phyloP scores from a whole-genome alignment of 2,888 invertebrate species.

The Tiliacea citrago region DNA sequence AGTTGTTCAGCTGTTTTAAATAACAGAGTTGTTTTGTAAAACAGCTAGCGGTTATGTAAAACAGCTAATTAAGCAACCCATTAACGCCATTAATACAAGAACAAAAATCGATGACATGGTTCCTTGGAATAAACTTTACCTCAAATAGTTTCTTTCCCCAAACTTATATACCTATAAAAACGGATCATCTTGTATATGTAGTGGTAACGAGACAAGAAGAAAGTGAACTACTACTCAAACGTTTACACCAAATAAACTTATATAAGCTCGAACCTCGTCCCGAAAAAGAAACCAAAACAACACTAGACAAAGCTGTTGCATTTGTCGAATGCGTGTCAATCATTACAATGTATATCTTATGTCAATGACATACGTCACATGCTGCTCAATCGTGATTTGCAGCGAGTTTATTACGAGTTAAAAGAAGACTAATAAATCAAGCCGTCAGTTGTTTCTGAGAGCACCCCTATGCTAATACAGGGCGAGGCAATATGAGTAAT shows the following conservation, averaged over 20 bases:
- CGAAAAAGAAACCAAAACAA: neutral
- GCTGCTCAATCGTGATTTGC: neutral
- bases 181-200: neutral
- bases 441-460: constrained; percentile 34
- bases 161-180: neutral
- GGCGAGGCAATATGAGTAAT: constrained; percentile 58
- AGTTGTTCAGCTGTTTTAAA: too few relatives aligned
- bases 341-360: too few relatives aligned
- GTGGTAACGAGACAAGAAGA: neutral
- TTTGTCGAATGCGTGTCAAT: neutral
- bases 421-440: constrained; percentile 38
- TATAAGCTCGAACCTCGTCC: neutral
- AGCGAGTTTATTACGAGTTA: neutral
- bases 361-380: neutral
- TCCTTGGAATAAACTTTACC: neutral
- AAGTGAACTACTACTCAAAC: neutral
- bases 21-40: too few relatives aligned
- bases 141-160: neutral
- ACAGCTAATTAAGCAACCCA: too few relatives aligned
- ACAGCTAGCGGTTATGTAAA: too few relatives aligned
- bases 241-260: neutral
- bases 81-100: too few relatives aligned
- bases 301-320: neutral
- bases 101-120: neutral
- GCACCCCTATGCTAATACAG: constrained; percentile 55